These are phyloP conservation scores for Autographa pulchrina DNA, from an alignment of 2,888 invertebrate species.

Conservation along the genomic window DNA sequence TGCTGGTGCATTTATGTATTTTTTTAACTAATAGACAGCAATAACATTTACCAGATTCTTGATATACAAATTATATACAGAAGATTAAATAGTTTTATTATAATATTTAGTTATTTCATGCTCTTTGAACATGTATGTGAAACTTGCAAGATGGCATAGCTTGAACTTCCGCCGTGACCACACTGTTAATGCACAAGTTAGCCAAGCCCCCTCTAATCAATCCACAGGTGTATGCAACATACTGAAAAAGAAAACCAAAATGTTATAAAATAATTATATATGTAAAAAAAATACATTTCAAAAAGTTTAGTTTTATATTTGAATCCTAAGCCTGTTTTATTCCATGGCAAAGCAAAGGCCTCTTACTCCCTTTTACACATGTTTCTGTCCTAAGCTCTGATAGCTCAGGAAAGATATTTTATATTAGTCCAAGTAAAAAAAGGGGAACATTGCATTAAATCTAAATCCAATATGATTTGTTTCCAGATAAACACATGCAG, in stretches of 20 bases:
- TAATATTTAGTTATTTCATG: conserved; percentile 17
- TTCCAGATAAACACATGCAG: too few species aligned
- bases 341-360: too few species aligned
- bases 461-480: too few species aligned
- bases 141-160: conserved; percentile 98
- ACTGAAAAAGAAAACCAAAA: conserved; percentile 80
- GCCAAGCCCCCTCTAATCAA: conserved; percentile 98
- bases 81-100: neutral
- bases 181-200: conserved; percentile 97
- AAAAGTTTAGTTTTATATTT: too few species aligned
- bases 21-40: neutral
- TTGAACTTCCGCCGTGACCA: conserved; percentile 98
- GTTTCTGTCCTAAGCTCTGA: too few species aligned
- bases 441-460: too few species aligned
- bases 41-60: neutral
- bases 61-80: neutral
- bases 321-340: too few species aligned
- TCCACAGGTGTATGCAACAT: conserved; percentile 98
- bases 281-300: too few species aligned
- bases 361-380: too few species aligned
- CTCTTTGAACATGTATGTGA: conserved; percentile 95
- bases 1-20: neutral
- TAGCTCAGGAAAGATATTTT: too few species aligned
- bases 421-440: too few species aligned
- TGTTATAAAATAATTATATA: neutral